These are phyloP conservation scores for Mythimna albipuncta DNA, from an alignment of 2,888 invertebrate genomes.

Conservation along the genomic window DNA sequence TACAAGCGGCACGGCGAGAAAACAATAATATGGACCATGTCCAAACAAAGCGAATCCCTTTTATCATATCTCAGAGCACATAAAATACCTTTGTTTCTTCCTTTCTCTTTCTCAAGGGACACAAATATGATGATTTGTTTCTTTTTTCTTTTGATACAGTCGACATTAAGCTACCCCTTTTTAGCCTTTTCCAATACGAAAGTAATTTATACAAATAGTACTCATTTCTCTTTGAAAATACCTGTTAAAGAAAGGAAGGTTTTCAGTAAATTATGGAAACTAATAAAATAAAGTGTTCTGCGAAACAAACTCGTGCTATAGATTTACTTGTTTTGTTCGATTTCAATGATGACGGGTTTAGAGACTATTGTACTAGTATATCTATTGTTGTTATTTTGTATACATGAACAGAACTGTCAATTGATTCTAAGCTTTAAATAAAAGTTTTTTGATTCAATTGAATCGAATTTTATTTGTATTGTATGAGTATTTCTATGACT, in stretches of 20 bases:
- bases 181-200: constrained; percentile 31
- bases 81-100: constrained; percentile 7
- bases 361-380: background rate
- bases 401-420: constrained; percentile 1
- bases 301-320: background rate
- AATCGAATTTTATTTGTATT: background rate
- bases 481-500: background rate
- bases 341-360: background rate
- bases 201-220: constrained; percentile 37
- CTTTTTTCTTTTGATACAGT: constrained; percentile 24
- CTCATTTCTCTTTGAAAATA: constrained; percentile 29
- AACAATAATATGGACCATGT: no score
- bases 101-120: constrained; percentile 18
- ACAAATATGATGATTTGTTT: constrained; percentile 44
- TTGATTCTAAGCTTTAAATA: background rate
- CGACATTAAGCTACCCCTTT: constrained; percentile 26
- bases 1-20: no score
- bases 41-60: background rate
- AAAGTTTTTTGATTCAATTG: constrained; percentile 4
- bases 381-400: constrained; percentile 3
- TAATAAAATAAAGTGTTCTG: constrained; percentile 9
- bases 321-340: background rate
- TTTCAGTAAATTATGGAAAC: constrained; percentile 5
- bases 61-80: constrained; percentile 3
- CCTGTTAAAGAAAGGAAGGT: background rate